These are phyloP conservation scores for Zelleria hepariella DNA, from an alignment of 2,888 invertebrate species.

Conservation along the genomic window DNA sequence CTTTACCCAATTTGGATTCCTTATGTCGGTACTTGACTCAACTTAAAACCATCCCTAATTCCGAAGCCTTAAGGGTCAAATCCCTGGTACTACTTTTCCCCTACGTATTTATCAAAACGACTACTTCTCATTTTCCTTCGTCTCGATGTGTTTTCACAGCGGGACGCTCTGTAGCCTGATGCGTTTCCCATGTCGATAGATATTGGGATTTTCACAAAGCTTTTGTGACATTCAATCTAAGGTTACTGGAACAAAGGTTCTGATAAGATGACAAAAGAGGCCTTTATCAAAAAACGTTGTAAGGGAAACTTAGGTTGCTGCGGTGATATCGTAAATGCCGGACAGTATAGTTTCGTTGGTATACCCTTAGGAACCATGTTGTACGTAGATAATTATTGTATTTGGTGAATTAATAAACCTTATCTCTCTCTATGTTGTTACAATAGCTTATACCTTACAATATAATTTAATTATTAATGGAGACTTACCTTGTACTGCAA, in stretches of 20 bases:
- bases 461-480: not conserved
- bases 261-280: too few species aligned
- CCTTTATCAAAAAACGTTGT: too few species aligned
- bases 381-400: too few species aligned
- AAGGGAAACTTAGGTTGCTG: too few species aligned
- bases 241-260: not conserved
- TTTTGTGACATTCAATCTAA: not conserved
- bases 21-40: not conserved
- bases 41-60: not conserved
- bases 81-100: not conserved
- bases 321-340: too few species aligned
- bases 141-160: not conserved
- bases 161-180: not conserved
- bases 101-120: not conserved
- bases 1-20: not conserved
- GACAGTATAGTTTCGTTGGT: too few species aligned
- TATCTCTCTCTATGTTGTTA: not conserved
- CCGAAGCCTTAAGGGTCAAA: not conserved
- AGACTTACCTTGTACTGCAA: not conserved
- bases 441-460: not conserved
- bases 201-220: not conserved
- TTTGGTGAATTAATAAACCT: not conserved
- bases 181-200: not conserved
- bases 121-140: not conserved
- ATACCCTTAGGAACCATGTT: too few species aligned